A percentile compares a stretch with the other conserved stretches of the same genome.
phyloP scores from a whole-genome alignment of 2,888 invertebrate genomes.

The Pristionchus exspectatus region DNA sequence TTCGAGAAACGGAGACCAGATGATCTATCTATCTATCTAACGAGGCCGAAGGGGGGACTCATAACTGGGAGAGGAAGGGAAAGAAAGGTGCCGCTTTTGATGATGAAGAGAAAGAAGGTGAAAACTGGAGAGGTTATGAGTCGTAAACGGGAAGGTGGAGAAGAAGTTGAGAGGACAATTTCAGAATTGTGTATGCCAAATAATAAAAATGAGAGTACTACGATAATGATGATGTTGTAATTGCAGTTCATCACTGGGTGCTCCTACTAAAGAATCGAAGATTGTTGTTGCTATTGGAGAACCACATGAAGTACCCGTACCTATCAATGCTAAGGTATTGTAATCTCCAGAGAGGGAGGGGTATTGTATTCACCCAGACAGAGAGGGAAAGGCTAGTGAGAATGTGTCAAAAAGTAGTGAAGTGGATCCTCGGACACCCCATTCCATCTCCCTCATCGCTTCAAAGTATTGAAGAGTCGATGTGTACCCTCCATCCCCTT shows the following conservation, averaged over 20 bases:
- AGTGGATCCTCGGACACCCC: neutral
- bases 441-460: neutral
- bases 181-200: neutral
- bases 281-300: constrained; percentile 12
- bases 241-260: constrained; percentile 14
- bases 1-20: constrained; percentile 34
- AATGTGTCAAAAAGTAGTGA: neutral
- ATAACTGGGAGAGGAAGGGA: constrained; percentile 14
- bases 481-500: constrained; percentile 4
- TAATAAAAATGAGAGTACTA: neutral
- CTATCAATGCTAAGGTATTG: neutral
- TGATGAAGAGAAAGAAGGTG: constrained; percentile 8
- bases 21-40: constrained; percentile 17
- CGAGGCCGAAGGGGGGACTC: constrained; percentile 15
- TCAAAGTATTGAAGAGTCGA: constrained; percentile 9
- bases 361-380: neutral
- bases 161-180: neutral
- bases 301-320: constrained; percentile 13
- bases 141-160: neutral
- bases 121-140: constrained; percentile 25
- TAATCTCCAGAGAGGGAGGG: neutral
- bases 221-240: neutral
- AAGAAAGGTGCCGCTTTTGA: constrained; percentile 13
- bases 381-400: neutral
- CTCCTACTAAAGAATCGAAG: neutral